Percentiles rank a stretch among this genome's conserved stretches.
These are phyloP conservation scores for Drosophila meridionalis DNA, from an alignment of 2,888 invertebrate species.

Conservation along the genomic window DNA sequence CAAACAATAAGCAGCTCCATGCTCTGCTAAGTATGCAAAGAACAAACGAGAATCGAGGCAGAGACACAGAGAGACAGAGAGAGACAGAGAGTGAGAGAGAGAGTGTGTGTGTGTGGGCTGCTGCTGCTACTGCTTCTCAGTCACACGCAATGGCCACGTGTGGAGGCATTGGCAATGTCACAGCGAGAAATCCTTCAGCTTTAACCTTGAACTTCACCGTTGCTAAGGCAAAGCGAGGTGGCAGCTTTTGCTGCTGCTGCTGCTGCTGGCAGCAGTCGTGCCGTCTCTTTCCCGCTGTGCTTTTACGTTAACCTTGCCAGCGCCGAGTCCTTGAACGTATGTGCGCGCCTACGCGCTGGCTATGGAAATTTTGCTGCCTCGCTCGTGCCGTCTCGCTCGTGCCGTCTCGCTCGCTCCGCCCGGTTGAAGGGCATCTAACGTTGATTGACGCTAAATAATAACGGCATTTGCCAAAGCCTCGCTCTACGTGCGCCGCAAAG, in stretches of 20 bases:
- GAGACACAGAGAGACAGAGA: background rate
- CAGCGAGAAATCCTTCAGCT: slow-evolving; percentile 64
- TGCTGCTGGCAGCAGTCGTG: slow-evolving; percentile 14
- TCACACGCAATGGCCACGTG: slow-evolving; percentile 51
- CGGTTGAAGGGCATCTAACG: slow-evolving; percentile 50
- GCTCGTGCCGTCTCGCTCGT: slow-evolving; percentile 1
- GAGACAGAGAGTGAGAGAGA: background rate
- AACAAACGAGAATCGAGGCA: slow-evolving; percentile 6
- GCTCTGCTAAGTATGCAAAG: slow-evolving; percentile 69
- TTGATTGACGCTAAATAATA: slow-evolving; percentile 65
- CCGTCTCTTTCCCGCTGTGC: slow-evolving; percentile 47
- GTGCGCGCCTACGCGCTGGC: slow-evolving; percentile 49
- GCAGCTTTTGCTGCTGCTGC: slow-evolving; percentile 28
- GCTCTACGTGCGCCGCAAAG: slow-evolving; percentile 39
- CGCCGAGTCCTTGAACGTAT: slow-evolving; percentile 66
- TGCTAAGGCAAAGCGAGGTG: slow-evolving; percentile 61
- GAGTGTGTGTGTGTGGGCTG: background rate
- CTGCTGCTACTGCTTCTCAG: slow-evolving; percentile 18
- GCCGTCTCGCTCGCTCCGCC: slow-evolving; percentile 26
- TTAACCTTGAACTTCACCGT: slow-evolving; percentile 83
- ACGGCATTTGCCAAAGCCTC: slow-evolving; percentile 45
- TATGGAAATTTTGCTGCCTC: slow-evolving; percentile 54
- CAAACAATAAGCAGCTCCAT: slow-evolving; percentile 64
- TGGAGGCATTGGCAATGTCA: slow-evolving; percentile 60
- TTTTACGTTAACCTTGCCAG: slow-evolving; percentile 69